Percentiles rank a stretch among this genome's conserved stretches.
Conservation (phyloP, 1,140 invertebrate genomes). For the Lepidostoma basale region DNA sequence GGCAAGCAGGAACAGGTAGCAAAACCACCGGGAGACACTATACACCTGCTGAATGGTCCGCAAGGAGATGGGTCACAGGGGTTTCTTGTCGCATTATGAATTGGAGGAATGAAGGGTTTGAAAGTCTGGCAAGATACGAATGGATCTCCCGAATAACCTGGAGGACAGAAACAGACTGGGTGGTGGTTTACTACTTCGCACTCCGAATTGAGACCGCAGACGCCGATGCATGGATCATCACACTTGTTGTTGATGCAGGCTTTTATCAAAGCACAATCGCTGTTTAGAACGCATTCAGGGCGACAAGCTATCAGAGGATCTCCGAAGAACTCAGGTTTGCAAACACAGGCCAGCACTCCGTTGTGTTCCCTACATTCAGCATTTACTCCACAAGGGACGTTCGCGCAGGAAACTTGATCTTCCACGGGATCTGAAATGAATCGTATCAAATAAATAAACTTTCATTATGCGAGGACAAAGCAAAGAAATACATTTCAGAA, state of each 20-base stretch:
- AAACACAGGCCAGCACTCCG: conserved; percentile 67
- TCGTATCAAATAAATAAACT: conserved; percentile 21
- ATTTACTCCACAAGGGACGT: conserved; percentile 75
- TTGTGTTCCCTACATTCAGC: conserved; percentile 70
- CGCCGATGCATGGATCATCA: conserved; percentile 75
- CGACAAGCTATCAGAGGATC: conserved; percentile 76
- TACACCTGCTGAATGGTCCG: conserved; percentile 78
- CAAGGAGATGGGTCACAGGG: conserved; percentile 78
- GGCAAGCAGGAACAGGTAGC: conserved; percentile 82
- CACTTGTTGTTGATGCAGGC: conserved; percentile 83
- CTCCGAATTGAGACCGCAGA: conserved; percentile 76
- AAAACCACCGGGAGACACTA: conserved; percentile 71
- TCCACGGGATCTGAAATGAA: conserved; percentile 55
- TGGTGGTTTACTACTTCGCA: conserved; percentile 80
- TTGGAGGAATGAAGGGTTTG: conserved; percentile 52
- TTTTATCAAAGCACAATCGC: conserved; percentile 71
- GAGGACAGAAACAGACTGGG: conserved; percentile 78
- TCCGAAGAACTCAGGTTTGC: conserved; percentile 70
- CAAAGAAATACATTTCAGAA: conserved; percentile 44
- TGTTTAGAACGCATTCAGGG: conserved; percentile 80
- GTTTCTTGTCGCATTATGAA: conserved; percentile 52
- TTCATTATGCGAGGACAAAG: conserved; percentile 13
- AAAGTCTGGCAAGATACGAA: conserved; percentile 73
- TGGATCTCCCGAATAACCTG: conserved; percentile 77
- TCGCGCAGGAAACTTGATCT: conserved; percentile 68